Percentiles rank a stretch among this genome's conserved stretches.
Conservation (phyloP, 2,113 vertebrate species). For the Microcebus ravelobensis region DNA sequence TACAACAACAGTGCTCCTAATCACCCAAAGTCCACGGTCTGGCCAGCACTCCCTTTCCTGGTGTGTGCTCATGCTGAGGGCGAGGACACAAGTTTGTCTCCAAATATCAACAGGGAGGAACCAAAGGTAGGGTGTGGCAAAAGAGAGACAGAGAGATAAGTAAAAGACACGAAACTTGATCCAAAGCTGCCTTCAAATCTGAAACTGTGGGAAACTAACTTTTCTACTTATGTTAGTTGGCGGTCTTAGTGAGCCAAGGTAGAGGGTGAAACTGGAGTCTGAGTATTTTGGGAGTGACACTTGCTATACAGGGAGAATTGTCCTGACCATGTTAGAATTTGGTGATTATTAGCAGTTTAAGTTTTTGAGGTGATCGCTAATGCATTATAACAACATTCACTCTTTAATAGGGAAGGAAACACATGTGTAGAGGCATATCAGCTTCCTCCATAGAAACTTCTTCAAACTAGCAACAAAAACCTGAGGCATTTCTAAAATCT, state of each 20-base stretch:
- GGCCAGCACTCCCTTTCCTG: not conserved
- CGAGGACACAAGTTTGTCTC: not conserved
- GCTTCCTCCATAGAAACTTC: not conserved
- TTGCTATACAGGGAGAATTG: not conserved
- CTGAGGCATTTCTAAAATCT: too few relatives aligned
- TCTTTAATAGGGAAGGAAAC: not conserved
- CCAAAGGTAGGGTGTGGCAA: not conserved
- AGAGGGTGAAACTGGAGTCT: not conserved
- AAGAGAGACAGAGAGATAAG: not conserved
- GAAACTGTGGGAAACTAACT: not conserved
- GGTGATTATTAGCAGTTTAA: not conserved
- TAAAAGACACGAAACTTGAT: not conserved
- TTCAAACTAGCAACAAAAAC: not conserved
- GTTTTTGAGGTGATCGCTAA: not conserved
- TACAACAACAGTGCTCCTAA: not conserved
- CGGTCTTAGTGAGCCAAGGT: not conserved
- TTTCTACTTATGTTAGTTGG: not conserved
- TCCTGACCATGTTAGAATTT: not conserved
- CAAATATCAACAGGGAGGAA: slow-evolving; percentile 10
- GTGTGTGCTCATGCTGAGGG: not conserved
- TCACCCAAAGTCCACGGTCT: not conserved
- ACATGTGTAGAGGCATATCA: not conserved
- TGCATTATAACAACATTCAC: not conserved
- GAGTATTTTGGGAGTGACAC: not conserved
- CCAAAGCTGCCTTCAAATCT: not conserved